Conservation (phyloP, 1,140 invertebrate species). For the Hirudo medicinalis region DNA sequence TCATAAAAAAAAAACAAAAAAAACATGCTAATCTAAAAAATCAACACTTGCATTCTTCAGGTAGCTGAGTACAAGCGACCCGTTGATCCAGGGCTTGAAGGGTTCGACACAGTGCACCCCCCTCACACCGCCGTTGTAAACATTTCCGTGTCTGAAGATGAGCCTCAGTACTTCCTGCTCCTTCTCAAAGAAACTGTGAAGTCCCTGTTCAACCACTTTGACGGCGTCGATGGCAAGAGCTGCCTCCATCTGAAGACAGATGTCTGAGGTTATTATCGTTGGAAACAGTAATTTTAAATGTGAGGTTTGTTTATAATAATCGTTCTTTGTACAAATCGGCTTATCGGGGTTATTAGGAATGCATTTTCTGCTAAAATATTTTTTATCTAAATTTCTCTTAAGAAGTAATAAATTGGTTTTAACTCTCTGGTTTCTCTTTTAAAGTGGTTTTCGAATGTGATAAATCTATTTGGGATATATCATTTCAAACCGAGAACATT, state of each 20-base stretch:
- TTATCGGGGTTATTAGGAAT: too few relatives aligned
- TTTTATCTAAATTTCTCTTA: too few relatives aligned
- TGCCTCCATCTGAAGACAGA: not conserved
- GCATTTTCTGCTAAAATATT: not conserved
- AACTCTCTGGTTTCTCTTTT: too few relatives aligned
- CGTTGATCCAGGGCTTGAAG: conserved; percentile 5
- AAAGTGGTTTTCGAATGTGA: too few relatives aligned
- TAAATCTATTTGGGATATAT: too few relatives aligned
- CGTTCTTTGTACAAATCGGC: too few relatives aligned
- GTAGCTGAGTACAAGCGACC: not conserved
- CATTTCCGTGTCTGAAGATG: not conserved
- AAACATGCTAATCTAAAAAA: not conserved
- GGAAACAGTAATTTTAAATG: not conserved
- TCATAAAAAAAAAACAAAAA: not conserved
- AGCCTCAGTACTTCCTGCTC: not conserved
- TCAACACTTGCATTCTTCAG: not conserved
- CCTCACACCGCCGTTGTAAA: not conserved
- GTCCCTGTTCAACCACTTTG: not conserved
- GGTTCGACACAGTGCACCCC: not conserved
- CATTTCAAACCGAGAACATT: too few relatives aligned
- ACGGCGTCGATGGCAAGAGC: not conserved
- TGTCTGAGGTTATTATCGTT: not conserved
- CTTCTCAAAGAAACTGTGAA: not conserved
- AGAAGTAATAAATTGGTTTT: too few relatives aligned
- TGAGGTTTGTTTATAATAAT: too few relatives aligned